phyloP scores from a whole-genome alignment of 2,113 vertebrate species.

The Laticauda laticaudata region DNA sequence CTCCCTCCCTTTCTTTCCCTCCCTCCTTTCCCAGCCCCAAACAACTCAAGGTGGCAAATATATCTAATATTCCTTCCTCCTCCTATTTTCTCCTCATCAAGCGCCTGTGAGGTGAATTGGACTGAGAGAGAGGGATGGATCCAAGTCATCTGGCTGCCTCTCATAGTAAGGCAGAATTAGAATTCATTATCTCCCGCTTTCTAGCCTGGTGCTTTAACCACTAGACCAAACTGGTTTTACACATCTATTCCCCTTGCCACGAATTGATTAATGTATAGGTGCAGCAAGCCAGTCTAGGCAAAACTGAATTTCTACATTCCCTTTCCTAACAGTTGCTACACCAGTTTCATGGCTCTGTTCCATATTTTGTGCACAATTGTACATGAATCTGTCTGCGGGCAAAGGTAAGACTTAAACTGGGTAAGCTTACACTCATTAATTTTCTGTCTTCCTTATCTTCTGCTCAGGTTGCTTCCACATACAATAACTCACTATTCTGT shows the following conservation, averaged over 20 bases:
- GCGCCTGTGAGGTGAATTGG: background rate
- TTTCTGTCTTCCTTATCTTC: background rate
- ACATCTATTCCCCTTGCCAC: background rate
- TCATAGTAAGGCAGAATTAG: background rate
- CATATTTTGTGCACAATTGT: background rate
- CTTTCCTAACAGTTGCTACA: background rate
- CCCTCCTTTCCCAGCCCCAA: background rate
- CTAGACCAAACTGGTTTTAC: background rate
- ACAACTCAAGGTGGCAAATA: background rate
- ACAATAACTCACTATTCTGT: background rate
- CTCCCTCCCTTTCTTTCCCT: too few relatives aligned
- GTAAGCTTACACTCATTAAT: background rate
- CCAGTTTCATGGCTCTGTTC: background rate
- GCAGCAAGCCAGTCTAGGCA: background rate
- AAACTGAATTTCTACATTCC: background rate
- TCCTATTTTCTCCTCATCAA: background rate
- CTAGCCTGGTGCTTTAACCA: background rate
- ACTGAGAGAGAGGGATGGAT: background rate
- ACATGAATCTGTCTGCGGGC: background rate
- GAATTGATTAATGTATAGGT: background rate
- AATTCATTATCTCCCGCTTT: background rate
- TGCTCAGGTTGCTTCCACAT: background rate
- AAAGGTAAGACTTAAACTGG: background rate
- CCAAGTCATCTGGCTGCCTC: background rate
- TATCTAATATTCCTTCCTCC: background rate